Conservation (phyloP, 2,797 vertebrate species). For the Ispidina lecontei region DNA sequence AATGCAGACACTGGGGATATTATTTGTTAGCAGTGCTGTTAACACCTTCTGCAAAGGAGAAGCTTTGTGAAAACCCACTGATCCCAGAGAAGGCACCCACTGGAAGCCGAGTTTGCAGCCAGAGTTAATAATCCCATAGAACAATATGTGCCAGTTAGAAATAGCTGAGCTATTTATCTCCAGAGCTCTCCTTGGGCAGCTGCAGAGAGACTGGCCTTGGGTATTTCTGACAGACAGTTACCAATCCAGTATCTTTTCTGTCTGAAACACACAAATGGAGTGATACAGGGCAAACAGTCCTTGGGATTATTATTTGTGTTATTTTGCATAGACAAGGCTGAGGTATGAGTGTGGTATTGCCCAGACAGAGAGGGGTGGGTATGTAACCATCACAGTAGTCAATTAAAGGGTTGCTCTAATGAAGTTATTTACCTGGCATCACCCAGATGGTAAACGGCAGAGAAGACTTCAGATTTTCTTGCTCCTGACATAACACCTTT, state of each 20-base stretch:
- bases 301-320: conserved; percentile 7
- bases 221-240: background rate
- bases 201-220: background rate
- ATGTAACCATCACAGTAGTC: background rate
- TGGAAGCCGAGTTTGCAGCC: conserved; percentile 58
- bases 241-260: background rate
- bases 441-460: background rate
- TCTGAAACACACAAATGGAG: background rate
- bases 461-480: background rate
- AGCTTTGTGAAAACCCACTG: conserved; percentile 60
- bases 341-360: background rate
- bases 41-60: conserved; percentile 53
- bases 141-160: conserved; percentile 64
- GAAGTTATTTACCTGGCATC: background rate
- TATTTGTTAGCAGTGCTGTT: conserved; percentile 57
- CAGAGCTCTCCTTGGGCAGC: conserved; percentile 10
- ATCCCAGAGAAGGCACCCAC: conserved; percentile 56
- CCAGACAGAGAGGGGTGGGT: background rate
- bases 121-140: conserved; percentile 65
- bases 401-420: background rate
- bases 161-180: conserved; percentile 60
- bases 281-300: background rate
- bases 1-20: conserved; percentile 39
- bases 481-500: background rate
- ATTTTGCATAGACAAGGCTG: background rate